Conservation (phyloP, 1,140 invertebrate species). For the Anagrus nilaparvatae region DNA sequence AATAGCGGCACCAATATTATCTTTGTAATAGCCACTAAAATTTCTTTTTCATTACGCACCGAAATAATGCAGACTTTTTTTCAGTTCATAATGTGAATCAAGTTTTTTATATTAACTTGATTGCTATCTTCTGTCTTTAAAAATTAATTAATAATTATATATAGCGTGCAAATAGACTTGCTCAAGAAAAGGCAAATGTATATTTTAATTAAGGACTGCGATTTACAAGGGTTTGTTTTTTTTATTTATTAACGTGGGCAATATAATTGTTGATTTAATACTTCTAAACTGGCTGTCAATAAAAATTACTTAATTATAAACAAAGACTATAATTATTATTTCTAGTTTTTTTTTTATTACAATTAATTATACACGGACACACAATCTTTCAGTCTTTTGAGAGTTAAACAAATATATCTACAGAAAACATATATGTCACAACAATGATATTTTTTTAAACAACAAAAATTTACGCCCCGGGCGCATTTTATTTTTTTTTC, state of each 20-base stretch:
- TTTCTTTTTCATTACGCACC: too few relatives aligned
- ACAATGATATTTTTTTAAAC: constrained; percentile 21
- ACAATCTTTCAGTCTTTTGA: constrained; percentile 32
- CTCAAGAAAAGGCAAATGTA: too few relatives aligned
- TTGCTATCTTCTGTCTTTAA: too few relatives aligned
- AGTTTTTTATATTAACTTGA: too few relatives aligned
- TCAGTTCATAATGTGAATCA: too few relatives aligned
- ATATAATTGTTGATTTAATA: too few relatives aligned
- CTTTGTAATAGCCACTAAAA: too few relatives aligned
- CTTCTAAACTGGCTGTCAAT: constrained; percentile 8
- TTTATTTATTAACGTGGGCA: neutral
- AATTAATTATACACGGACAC: constrained; percentile 16
- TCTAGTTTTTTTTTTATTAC: constrained; percentile 5
- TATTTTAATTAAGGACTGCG: too few relatives aligned
- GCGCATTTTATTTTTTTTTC: constrained; percentile 19
- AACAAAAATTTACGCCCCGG: too few relatives aligned
- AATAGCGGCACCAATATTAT: constrained; percentile 15
- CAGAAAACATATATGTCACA: constrained; percentile 32
- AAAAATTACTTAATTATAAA: constrained; percentile 17
- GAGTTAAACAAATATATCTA: constrained; percentile 36
- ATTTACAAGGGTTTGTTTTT: constrained; percentile 4
- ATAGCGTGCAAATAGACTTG: too few relatives aligned
- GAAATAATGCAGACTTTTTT: too few relatives aligned
- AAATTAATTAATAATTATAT: too few relatives aligned
- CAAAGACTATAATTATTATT: constrained; percentile 10